Evolutionary conservation across 1,140 invertebrate species (phyloP), one percentile per base, ranked within the genome.

Genomic region (Trichonephila clavipes): DNA sequence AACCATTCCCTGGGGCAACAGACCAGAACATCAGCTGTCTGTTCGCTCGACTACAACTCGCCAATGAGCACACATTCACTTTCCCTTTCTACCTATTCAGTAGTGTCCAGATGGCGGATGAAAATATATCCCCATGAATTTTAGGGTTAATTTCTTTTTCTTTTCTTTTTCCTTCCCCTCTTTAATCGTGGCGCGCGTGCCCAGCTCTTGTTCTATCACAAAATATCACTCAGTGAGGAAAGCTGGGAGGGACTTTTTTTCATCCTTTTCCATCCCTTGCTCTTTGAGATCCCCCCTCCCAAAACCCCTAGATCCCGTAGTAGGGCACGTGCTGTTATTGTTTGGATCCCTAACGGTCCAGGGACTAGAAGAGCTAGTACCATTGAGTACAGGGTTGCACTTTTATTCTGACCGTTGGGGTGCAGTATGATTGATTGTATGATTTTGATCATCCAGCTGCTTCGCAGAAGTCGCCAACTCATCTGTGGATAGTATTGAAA

Each of bases 341-440:
- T 90, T 90, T 82, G 89, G 58, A 72, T 58, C 89, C 58, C 69
- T 82, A 90, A 90, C 89, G 89, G 89, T 82, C 69, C 66, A 62
- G 12, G 19, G 86, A 44, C 34, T 58, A 58, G 21, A 59, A 44
- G 64, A 44, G 72, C 58, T 59, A 82, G 82, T 90, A 82, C 89
- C 77, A 90, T 90, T 90, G 89, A 90, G 51, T 90, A 81, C 89
- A 90, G 89, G 89, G 89, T 90, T 90, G 72, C 89, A 59, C 51
- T 90, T 81, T 81, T 90, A 90, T 82, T 81, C 89, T 81, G 89
- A 82, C 89, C 72, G 89, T 90, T 90, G 69, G 89, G 89, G 89
- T 90, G 72, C 72, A 90, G 28, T 90, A 90, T 90, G 89, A 90
- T 90, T 90, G 89, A 90, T 90, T 82, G 28, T 81, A 90, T 90